Percentiles rank a stretch among this genome's conserved stretches.
phyloP scores from a whole-genome alignment of 2,888 invertebrate species.

The Torymus aiolomorphi region DNA sequence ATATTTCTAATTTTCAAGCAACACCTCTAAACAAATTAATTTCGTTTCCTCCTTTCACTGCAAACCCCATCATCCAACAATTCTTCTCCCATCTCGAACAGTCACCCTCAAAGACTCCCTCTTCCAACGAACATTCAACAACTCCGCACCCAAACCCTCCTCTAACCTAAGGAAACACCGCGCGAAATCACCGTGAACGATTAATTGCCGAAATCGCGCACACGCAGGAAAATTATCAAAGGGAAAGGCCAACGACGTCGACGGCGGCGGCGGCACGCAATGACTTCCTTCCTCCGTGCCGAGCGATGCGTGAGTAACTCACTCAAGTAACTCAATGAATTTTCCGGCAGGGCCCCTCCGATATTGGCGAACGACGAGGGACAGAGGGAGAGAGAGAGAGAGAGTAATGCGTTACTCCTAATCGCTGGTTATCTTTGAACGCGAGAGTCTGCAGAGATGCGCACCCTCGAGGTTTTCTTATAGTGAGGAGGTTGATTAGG shows the following conservation, averaged over 20 bases:
- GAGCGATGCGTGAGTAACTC: constrained; percentile 70
- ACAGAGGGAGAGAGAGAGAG: constrained; percentile 16
- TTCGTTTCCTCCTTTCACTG: too few species aligned
- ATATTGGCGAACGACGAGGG: background rate
- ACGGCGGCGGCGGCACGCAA: constrained; percentile 64
- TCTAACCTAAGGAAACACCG: constrained; percentile 33
- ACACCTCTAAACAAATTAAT: too few species aligned
- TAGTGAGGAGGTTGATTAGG: too few species aligned
- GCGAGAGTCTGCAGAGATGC: too few species aligned
- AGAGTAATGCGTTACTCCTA: constrained; percentile 12
- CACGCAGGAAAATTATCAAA: constrained; percentile 54
- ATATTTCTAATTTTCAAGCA: too few species aligned
- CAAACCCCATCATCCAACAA: too few species aligned
- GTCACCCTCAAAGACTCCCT: background rate
- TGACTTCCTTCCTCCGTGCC: constrained; percentile 67
- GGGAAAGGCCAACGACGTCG: constrained; percentile 48
- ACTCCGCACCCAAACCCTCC: background rate
- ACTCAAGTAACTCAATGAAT: constrained; percentile 73
- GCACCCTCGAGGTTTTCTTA: too few species aligned
- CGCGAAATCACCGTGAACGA: constrained; percentile 55
- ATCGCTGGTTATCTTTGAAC: constrained; percentile 27
- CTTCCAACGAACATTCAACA: background rate
- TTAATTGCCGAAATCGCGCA: constrained; percentile 49
- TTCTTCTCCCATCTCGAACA: too few species aligned
- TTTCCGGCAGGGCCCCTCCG: constrained; percentile 65